Evolutionary conservation across 1,140 invertebrate genomes (phyloP).

Genomic region (Pantala flavescens): DNA sequence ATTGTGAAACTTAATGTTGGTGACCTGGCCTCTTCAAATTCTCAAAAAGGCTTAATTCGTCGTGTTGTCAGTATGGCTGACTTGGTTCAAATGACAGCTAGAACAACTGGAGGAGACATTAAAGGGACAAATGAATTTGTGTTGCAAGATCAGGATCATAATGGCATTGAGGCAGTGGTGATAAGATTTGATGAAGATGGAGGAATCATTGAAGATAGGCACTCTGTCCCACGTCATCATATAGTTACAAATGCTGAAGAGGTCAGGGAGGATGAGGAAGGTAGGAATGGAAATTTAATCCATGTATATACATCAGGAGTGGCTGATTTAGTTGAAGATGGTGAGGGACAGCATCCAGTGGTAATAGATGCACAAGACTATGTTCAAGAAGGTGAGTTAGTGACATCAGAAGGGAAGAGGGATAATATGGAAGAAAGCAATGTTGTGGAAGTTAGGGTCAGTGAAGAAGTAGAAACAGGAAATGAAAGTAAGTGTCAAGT

Average conservation of each 20-base stretch:
- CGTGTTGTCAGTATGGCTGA: not conserved
- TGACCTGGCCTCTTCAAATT: not conserved
- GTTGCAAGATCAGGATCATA: not conserved
- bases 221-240: not conserved
- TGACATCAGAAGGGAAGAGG: not conserved
- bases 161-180: slow-evolving; percentile 18
- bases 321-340: not conserved
- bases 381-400: not conserved
- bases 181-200: slow-evolving; percentile 15
- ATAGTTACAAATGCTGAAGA: not conserved
- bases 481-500: not conserved
- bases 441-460: not conserved
- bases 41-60: not conserved
- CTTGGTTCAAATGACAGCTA: not conserved
- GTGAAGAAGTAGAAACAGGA: not conserved
- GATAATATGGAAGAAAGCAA: not conserved
- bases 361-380: slow-evolving; percentile 18
- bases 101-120: not conserved
- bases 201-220: not conserved
- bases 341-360: not conserved
- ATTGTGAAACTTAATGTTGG: not conserved
- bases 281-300: slow-evolving; percentile 2
- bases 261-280: not conserved
- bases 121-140: not conserved
- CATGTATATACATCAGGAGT: slow-evolving; percentile 10